Evolutionary conservation across 2,888 invertebrate genomes (phyloP), one percentile per base, ranked within the genome.

Genomic region (Apamea monoglypha): DNA sequence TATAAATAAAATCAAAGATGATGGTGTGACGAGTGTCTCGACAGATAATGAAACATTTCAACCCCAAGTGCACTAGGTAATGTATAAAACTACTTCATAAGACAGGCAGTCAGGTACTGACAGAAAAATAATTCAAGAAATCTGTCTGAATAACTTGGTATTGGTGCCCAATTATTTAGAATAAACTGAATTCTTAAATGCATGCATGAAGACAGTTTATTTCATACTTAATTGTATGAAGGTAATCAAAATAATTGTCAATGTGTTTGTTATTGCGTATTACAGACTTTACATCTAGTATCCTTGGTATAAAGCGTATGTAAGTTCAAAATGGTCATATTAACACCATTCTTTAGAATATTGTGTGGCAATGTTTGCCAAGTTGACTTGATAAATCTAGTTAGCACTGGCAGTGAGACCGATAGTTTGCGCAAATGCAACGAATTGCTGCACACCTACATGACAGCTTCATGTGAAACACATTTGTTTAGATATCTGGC

Each of bases 1-100:
- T 89, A 89, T 61, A 82, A 40, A 82, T 83, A 79, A 83, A 78
- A 69, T 74, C 72, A 75, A 81, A 86, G 71, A 80, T 78, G 79
- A 78, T 81, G 81, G 80, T 85, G 77, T 79, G 70, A 87, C 64
- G 83, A 71, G 79, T 78, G 68, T 77, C 61, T 82, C 14, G 1
- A 77, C 29, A 74, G 74, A 72, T 66, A 80, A 66, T 81, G 70
- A 71, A 70, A 74, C 63, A 77, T 74, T 76, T 76, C 47, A 74
- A 74, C 74, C 76, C 81, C 82, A 85, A 88, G 82, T 79, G 82
- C 82, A 78, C 81, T 81, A 69, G 63, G 69, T 74, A 71, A 61
- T 76, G 69, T 69, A 59, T 67, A 80, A 76, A 80, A 69, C 61
- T 77, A 82, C 36, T 77, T 78, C 67, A 74, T 81, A 76, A 75